Percentiles rank a stretch among this genome's conserved stretches.
Conservation (phyloP, 2,113 vertebrate genomes). For the Conger conger region DNA sequence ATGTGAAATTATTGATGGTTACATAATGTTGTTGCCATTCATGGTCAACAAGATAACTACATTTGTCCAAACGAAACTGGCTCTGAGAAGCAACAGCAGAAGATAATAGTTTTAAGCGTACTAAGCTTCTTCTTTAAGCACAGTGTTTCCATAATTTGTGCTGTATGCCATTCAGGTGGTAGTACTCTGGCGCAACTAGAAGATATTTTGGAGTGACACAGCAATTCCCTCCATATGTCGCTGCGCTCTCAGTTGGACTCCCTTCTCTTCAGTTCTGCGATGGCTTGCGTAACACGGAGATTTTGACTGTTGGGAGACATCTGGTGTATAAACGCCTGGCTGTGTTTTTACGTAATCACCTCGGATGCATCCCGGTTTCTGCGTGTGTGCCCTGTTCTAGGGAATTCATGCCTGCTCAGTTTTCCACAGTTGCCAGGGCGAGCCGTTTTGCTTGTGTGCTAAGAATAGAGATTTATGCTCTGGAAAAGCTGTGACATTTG, state of each 20-base stretch:
- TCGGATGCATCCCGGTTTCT: neutral
- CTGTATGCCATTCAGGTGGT: neutral
- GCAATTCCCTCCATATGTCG: neutral
- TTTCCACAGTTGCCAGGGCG: neutral
- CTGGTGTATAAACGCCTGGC: slow-evolving; percentile 48
- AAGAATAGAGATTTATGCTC: slow-evolving; percentile 17
- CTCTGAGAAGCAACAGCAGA: too few relatives aligned
- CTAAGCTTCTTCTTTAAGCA: too few relatives aligned
- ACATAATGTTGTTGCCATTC: too few relatives aligned
- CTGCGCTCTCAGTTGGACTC: neutral
- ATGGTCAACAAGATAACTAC: too few relatives aligned
- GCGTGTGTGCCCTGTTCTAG: neutral
- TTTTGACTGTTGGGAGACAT: slow-evolving; percentile 49
- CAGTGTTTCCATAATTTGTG: too few relatives aligned
- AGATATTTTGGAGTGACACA: neutral
- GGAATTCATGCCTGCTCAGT: neutral
- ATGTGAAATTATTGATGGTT: too few relatives aligned
- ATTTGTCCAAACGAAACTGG: too few relatives aligned
- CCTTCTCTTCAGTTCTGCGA: neutral
- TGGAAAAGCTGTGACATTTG: slow-evolving; percentile 11
- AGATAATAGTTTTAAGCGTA: too few relatives aligned
- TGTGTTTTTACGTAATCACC: slow-evolving; percentile 65
- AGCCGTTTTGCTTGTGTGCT: neutral
- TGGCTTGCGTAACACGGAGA: slow-evolving; percentile 58
- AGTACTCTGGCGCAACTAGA: neutral